Evolutionary conservation across 2,113 vertebrate species (phyloP).

Genomic region (Coracopsis vasa): DNA sequence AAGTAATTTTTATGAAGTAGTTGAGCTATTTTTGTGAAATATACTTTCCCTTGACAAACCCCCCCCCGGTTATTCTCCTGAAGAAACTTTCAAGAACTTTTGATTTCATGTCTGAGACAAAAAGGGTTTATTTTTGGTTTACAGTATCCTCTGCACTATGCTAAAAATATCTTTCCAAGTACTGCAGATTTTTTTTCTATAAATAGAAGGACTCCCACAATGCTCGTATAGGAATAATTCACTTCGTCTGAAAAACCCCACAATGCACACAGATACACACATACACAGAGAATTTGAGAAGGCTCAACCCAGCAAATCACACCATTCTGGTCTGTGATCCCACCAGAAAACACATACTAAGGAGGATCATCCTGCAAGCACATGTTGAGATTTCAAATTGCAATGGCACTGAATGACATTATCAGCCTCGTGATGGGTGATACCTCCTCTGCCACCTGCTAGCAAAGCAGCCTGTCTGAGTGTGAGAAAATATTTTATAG

Average conservation of each 20-base stretch:
- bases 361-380: background rate
- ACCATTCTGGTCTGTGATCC: background rate
- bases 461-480: background rate
- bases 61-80: background rate
- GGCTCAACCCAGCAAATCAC: background rate
- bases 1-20: background rate
- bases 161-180: conserved; percentile 28
- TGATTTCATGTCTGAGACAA: background rate
- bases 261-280: background rate
- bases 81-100: conserved; percentile 13
- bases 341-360: background rate
- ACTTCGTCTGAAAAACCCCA: background rate
- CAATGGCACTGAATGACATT: background rate
- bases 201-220: conserved; percentile 4
- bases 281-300: background rate
- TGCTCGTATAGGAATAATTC: background rate
- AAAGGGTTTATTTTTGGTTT: background rate
- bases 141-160: background rate
- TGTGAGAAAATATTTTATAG: background rate
- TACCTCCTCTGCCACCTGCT: background rate
- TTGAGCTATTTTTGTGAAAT: background rate
- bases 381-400: background rate
- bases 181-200: background rate
- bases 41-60: background rate
- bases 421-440: background rate